Conservation (phyloP, 2,888 invertebrate species). For the Lydus trimaculatus region DNA sequence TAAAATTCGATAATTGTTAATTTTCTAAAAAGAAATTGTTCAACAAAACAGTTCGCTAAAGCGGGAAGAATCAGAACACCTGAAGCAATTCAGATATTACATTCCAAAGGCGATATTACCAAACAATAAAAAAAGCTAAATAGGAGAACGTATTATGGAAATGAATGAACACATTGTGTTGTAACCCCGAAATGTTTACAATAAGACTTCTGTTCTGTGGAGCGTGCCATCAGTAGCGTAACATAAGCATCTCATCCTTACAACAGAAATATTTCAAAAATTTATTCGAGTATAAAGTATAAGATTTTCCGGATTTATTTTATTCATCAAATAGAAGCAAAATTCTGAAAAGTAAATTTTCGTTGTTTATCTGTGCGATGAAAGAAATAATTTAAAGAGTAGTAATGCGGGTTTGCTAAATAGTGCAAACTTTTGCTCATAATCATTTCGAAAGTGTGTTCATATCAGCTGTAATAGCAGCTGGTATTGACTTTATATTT, state of each 20-base stretch:
- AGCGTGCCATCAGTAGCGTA: constrained; percentile 45
- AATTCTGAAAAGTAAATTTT: no score
- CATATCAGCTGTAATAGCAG: background rate
- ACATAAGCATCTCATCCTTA: no score
- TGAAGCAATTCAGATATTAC: background rate
- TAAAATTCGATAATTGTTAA: background rate
- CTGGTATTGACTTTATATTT: background rate
- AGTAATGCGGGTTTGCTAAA: background rate
- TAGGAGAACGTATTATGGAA: constrained; percentile 13
- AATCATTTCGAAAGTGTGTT: no score
- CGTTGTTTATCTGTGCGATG: no score
- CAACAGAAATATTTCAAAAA: no score
- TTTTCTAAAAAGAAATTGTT: no score
- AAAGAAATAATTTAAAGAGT: no score
- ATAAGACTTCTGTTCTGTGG: constrained; percentile 21
- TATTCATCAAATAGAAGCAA: no score
- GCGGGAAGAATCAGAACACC: background rate
- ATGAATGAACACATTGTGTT: constrained; percentile 13
- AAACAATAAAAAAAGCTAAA: constrained; percentile 12
- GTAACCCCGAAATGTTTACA: constrained; percentile 15
- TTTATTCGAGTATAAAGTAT: no score
- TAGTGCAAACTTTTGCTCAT: background rate
- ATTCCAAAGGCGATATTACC: background rate
- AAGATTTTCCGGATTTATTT: no score
- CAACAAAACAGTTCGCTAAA: background rate